Base-by-base conservation (phyloP, 2,888 invertebrate genomes). In the Rambutsinella grinnellia region DNA sequence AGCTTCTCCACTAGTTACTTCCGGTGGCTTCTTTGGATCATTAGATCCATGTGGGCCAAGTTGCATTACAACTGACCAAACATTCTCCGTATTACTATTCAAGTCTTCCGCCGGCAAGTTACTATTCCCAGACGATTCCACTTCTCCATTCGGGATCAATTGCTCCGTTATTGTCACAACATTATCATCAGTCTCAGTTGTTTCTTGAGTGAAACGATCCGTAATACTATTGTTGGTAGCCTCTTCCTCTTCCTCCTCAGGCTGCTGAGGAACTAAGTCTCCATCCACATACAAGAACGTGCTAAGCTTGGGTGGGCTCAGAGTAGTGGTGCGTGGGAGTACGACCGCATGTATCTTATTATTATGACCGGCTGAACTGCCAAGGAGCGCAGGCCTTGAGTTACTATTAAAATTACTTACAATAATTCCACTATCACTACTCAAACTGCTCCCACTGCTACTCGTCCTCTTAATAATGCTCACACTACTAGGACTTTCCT, bases 271-370 rank as follows among this genome's bases (percentile, higher is more conserved):
- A 2, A 63, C 44, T 2, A 68, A 26, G 21, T 68, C 68, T 47
- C 75, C 75, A 51, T 81, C 81, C 0, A 82, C 72, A 46, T 81
- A 82, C 79, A 79, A 80, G 57, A 83, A 83, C 10, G 83, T 83
- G 2, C 79, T 76, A 10, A 83, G 51, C 44, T 78, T 80, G n/a
- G 82, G 79, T n/a, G 83, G 83, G 23, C 77, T 77, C 19, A 76
- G 78, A 0, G 83, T 81, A n/a, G 74, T 74, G 47, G 61, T 57
- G 54, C 21, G 23, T 23, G 3, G 54, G 8, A 54, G 54, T 5
- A 54, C 5, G 17, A 61, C 46, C 2, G 53, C 21, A 56, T 56
- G 61, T 23, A 58, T 63, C 23, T 49, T 63, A 36, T 71, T 56
- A 36, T 13, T 13, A 13, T 8, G 6, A 8, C 6, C 17, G 61